Base-by-base conservation (phyloP, 2,888 invertebrate genomes). In the Muscina levida region DNA sequence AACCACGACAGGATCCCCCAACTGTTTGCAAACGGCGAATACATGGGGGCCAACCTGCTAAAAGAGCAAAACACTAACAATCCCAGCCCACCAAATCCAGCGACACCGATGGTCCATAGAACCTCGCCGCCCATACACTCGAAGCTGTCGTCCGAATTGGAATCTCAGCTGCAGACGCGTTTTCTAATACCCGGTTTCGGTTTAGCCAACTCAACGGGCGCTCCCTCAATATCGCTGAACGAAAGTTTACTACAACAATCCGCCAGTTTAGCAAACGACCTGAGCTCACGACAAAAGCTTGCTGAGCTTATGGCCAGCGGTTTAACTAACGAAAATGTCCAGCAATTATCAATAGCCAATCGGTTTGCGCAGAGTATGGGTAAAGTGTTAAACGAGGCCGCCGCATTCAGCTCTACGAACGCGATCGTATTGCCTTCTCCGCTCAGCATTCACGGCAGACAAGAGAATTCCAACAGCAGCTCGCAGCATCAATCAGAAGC, bases 1-100 rank as follows among this genome's bases (percentile, higher is more conserved):
- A 89, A 89, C 59, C 90, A 89, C 71, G 90, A 90, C 75, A 88
- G 90, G 65, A 85, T 90, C 71, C 86, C 88, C 51, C 90, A 90
- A 82, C 82, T 90, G 15, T 87, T 90, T 59, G 84, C 89, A 73
- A 73, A 72, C 19, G 62, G 56, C 68, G 74, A 73, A 15, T 72
- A 72, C 59, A 57, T 76, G 72, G 65, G 73, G n/a, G 22, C 46
- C 31, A 75, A 53, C 51, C 84, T 72, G 1, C 37, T 76, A 1
- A 79, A 79, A 39, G 71, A 72, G 15, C 74, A 48, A 48, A 53
- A 53, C 77, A 72, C 72, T 59, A 72, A 26, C 44, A 44, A 71
- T 31, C 13, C 46, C 19, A 37, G 31, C 42, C 31, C 57, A n/a
- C 51, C 11, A 51, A 72, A 37, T 37, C 15, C 62, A 10, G 31